Conservation (phyloP, 2,797 vertebrate genomes). For the Lycodopsis pacificus region DNA sequence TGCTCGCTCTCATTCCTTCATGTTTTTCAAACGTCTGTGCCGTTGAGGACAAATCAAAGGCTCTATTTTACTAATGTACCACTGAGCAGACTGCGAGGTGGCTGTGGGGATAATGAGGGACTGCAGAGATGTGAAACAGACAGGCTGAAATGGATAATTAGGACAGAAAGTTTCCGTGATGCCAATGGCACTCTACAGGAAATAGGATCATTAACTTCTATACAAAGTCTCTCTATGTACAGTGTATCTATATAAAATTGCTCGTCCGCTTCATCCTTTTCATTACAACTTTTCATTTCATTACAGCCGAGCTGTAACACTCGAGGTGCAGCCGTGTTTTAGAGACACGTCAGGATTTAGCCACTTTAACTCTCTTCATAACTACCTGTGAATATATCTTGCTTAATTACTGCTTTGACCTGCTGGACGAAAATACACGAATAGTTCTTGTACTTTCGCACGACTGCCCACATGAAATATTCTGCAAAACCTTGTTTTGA, state of each 20-base stretch:
- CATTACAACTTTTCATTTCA: constrained; percentile 77
- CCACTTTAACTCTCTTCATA: constrained; percentile 68
- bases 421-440: constrained; percentile 45
- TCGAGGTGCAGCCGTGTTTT: constrained; percentile 73
- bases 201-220: constrained; percentile 86
- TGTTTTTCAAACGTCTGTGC: constrained; percentile 73
- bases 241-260: constrained; percentile 71
- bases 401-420: constrained; percentile 70
- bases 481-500: constrained; percentile 45
- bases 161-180: constrained; percentile 85
- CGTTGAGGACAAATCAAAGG: constrained; percentile 84
- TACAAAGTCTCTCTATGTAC: constrained; percentile 70
- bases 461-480: constrained; percentile 38
- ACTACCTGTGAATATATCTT: constrained; percentile 68
- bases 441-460: constrained; percentile 40
- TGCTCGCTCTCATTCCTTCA: constrained; percentile 39
- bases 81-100: constrained; percentile 79
- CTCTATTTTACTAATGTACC: constrained; percentile 85
- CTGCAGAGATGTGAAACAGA: constrained; percentile 84
- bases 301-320: constrained; percentile 73
- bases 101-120: constrained; percentile 83
- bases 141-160: constrained; percentile 89
- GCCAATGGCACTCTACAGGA: constrained; percentile 81
- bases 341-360: constrained; percentile 75
- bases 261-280: constrained; percentile 74